phyloP scores from a whole-genome alignment of 1,140 invertebrate species.

The Lordiphosa mommai region DNA sequence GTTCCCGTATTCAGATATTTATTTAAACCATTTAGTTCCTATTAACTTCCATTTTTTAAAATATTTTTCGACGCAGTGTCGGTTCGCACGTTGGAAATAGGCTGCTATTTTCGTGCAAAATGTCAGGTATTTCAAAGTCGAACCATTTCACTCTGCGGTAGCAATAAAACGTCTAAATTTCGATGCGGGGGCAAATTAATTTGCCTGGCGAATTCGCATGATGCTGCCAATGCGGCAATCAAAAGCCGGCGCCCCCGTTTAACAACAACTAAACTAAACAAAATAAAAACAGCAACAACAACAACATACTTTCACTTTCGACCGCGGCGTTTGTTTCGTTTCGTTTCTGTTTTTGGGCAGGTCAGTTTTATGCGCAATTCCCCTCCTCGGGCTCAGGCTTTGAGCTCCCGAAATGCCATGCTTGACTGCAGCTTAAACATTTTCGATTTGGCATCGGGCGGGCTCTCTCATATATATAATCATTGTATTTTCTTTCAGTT shows the following conservation, averaged over 20 bases:
- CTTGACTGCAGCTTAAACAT: slow-evolving; percentile 63
- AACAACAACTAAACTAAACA: slow-evolving; percentile 21
- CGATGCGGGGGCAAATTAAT: slow-evolving; percentile 54
- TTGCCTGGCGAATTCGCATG: slow-evolving; percentile 39
- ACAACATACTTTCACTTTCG: slow-evolving; percentile 64
- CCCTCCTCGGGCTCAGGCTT: slow-evolving; percentile 7
- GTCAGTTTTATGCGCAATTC: slow-evolving; percentile 43
- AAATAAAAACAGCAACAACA: slow-evolving; percentile 19
- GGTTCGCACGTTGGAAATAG: too few relatives aligned
- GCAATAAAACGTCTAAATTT: slow-evolving; percentile 70
- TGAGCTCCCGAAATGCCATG: slow-evolving; percentile 24
- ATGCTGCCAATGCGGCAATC: slow-evolving; percentile 67
- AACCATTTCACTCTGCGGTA: slow-evolving; percentile 7
- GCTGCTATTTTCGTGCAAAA: too few relatives aligned
- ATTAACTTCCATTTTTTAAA: too few relatives aligned
- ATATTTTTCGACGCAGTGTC: too few relatives aligned
- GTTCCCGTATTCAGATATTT: too few relatives aligned
- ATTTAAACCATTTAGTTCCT: too few relatives aligned
- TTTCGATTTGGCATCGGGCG: neutral
- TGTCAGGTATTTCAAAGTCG: neutral
- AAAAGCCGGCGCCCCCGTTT: slow-evolving; percentile 38
- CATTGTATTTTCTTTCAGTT: slow-evolving; percentile 45
- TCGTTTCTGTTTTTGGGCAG: slow-evolving; percentile 52
- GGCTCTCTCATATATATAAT: slow-evolving; percentile 43
- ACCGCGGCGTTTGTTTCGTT: slow-evolving; percentile 19